Base-by-base conservation (phyloP, 2,888 invertebrate genomes). In the Platycheirus albimanus region DNA sequence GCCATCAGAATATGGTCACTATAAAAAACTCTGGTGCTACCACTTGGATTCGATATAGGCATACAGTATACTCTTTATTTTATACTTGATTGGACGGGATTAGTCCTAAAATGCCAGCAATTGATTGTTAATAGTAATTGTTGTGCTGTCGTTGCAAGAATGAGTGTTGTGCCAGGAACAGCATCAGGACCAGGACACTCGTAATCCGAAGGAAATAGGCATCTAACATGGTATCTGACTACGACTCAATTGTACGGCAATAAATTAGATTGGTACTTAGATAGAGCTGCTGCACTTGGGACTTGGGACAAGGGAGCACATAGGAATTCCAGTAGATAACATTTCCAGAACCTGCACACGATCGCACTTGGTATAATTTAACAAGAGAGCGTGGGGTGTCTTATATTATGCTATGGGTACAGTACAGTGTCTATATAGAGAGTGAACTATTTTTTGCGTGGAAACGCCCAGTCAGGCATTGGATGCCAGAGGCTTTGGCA, bases 191-290 rank as follows among this genome's bases (percentile, higher is more conserved):
- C 43, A 45, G 43, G 28, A 61, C 30, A 30, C 17, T 61, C 58
- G 43, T 45, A 61, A 61, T 61, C 61, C 58, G 19, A 70, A 45
- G 70, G 41, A 80, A 80, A 80, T 76, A 64, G 45, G 24, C 76
- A 76, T 75, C 80, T 81, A 76, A 76, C 77, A 77, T 72, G 83
- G 78, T 77, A 83, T 83, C 78, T 72, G 83, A 63, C 72, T 64
- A 76, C 78, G 83, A 69, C 83, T 77, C 78, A 83, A 83, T 83
- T 69, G 69, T 83, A 61, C n/a, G 78, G 78, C 64, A 78, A 78
- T 83, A 83, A 83, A 83, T 83, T 83, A 83, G 83, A 83, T 83
- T 74, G 78, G 78, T 78, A 78, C 83, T 83, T 83, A 78, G 83
- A 83, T 83, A 83, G 81, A 83, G 83, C 83, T 83, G 83, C 83